These are phyloP conservation scores for Ferrisia virgata DNA, from an alignment of 2,888 invertebrate species.

Conservation along the genomic window DNA sequence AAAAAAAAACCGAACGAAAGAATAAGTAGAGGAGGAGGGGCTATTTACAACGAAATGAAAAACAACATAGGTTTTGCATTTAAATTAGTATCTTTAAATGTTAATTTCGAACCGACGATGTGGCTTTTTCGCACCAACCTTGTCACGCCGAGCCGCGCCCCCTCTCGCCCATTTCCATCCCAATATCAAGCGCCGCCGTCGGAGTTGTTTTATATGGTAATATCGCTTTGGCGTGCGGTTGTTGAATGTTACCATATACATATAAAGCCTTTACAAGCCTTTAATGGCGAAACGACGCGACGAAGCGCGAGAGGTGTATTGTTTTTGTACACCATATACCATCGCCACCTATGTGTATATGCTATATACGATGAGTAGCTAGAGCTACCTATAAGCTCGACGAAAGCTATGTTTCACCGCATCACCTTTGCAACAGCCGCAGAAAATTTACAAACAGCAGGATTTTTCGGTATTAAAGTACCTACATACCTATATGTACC, in stretches of 20 bases:
- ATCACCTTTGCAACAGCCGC: too few relatives aligned
- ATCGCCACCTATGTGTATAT: too few relatives aligned
- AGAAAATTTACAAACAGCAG: neutral
- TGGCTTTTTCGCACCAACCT: neutral
- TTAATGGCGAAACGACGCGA: neutral
- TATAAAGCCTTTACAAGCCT: neutral
- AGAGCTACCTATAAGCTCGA: too few relatives aligned
- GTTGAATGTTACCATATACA: neutral
- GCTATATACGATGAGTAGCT: too few relatives aligned
- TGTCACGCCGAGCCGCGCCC: too few relatives aligned
- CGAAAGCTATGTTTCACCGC: neutral
- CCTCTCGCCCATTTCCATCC: too few relatives aligned
- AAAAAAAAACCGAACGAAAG: neutral
- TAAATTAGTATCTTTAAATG: conserved; percentile 20
- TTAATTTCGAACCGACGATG: neutral
- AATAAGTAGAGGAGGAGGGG: too few relatives aligned
- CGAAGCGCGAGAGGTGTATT: neutral
- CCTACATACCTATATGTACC: too few relatives aligned
- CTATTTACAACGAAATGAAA: neutral
- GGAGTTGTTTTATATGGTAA: conserved; percentile 22
- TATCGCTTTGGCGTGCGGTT: neutral
- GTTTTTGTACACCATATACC: neutral
- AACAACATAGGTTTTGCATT: conserved; percentile 21
- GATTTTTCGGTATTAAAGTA: conserved; percentile 1
- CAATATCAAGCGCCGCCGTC: neutral